Evolutionary conservation across 2,113 vertebrate species (phyloP).

Genomic region (Nansenia antarctica): DNA sequence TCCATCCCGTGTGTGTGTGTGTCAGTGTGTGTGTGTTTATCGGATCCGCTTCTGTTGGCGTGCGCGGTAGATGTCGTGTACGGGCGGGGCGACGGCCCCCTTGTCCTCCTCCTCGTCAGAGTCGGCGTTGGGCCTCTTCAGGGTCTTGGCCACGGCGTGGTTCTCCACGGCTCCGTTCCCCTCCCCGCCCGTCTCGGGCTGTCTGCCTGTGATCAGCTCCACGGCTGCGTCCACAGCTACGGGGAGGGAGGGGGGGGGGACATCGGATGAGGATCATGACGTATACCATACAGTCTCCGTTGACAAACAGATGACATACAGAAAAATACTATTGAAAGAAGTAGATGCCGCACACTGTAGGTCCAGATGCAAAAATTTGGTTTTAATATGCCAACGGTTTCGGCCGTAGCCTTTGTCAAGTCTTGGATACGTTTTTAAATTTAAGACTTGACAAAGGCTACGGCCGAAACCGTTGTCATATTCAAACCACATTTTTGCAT

Average conservation of each 20-base stretch:
- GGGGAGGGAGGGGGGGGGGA: not conserved
- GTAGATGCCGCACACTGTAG: too few species aligned
- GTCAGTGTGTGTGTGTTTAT: slow-evolving; percentile 65
- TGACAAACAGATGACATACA: too few species aligned
- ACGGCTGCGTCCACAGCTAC: slow-evolving; percentile 93
- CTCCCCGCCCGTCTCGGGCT: slow-evolving; percentile 84
- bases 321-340: too few species aligned
- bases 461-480: too few species aligned
- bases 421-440: too few species aligned
- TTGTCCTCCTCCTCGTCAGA: slow-evolving; percentile 98
- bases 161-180: slow-evolving; percentile 94
- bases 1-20: slow-evolving; percentile 12
- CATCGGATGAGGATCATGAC: not conserved
- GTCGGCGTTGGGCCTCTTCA: slow-evolving; percentile 96
- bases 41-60: slow-evolving; percentile 98
- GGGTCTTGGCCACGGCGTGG: slow-evolving; percentile 83
- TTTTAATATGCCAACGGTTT: too few species aligned
- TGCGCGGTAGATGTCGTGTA: slow-evolving; percentile 97
- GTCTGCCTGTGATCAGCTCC: slow-evolving; percentile 89
- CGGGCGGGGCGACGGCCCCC: slow-evolving; percentile 90
- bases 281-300: not conserved
- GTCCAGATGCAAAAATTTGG: too few species aligned
- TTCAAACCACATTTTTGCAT: too few species aligned
- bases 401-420: too few species aligned
- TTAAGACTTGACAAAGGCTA: too few species aligned